Percentiles rank a stretch among this genome's conserved stretches.
These are phyloP conservation scores for Australoheros scitulus DNA, from an alignment of 2,113 vertebrate species.

Conservation along the genomic window DNA sequence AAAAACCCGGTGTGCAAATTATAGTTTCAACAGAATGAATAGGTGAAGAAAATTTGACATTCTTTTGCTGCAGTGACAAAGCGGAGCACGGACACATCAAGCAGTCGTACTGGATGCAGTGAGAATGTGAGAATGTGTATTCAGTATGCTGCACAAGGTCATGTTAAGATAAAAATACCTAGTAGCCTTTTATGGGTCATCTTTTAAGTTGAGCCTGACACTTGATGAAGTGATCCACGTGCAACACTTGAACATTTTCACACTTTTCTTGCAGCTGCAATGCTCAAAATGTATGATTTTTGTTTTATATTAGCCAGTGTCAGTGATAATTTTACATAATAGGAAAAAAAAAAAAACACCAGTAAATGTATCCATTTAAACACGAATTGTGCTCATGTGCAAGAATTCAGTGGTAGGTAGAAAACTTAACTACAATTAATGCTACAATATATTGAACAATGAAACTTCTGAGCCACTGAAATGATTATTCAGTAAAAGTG, in stretches of 20 bases:
- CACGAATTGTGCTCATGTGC: background rate
- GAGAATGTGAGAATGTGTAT: slow-evolving; percentile 74
- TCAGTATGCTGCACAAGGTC: slow-evolving; percentile 71
- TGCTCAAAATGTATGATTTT: background rate
- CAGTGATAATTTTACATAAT: background rate
- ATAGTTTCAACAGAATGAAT: background rate
- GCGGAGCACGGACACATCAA: slow-evolving; percentile 35
- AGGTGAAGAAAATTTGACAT: background rate
- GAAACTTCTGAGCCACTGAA: background rate
- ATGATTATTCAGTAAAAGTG: slow-evolving; percentile 31
- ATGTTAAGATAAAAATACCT: slow-evolving; percentile 81
- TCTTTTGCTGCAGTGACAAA: slow-evolving; percentile 21
- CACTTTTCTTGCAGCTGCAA: background rate
- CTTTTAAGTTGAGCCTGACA: slow-evolving; percentile 62
- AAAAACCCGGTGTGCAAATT: background rate
- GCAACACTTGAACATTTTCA: slow-evolving; percentile 30
- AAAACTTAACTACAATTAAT: background rate
- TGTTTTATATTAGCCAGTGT: background rate
- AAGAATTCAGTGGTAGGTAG: background rate
- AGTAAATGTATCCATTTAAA: background rate
- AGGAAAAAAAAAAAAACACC: background rate
- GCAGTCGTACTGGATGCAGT: slow-evolving; percentile 47
- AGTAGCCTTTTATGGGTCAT: slow-evolving; percentile 78
- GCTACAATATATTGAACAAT: background rate
- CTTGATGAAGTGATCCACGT: slow-evolving; percentile 38